A percentile compares a stretch with the other conserved stretches of the same genome.
These are phyloP conservation scores for Brachylomia viminalis DNA, from an alignment of 2,888 invertebrate species.

Conservation along the genomic window DNA sequence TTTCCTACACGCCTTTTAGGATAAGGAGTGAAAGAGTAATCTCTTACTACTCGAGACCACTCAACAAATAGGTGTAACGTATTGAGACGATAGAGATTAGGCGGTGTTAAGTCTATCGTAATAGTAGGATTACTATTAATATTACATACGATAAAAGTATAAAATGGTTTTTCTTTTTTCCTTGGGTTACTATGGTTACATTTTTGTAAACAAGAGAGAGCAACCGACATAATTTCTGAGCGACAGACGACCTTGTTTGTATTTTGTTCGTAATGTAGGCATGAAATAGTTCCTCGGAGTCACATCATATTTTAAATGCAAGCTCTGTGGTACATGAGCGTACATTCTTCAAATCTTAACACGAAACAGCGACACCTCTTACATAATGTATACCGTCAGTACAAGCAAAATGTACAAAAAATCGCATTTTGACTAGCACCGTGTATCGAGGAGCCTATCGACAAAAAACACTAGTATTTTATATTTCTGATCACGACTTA, in stretches of 20 bases:
- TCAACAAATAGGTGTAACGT: constrained; percentile 40
- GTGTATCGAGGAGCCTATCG: constrained; percentile 83
- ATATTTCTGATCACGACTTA: constrained; percentile 90
- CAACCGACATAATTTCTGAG: neutral
- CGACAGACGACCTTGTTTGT: neutral
- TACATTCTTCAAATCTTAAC: constrained; percentile 54
- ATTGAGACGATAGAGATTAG: constrained; percentile 38
- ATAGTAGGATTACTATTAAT: constrained; percentile 10
- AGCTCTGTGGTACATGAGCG: constrained; percentile 15
- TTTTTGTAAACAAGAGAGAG: neutral
- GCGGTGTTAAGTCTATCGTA: constrained; percentile 21
- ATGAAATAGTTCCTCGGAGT: neutral
- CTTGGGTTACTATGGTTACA: too few relatives aligned
- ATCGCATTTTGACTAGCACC: constrained; percentile 66
- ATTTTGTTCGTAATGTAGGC: constrained; percentile 10
- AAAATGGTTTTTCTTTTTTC: neutral
- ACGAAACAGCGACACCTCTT: constrained; percentile 50
- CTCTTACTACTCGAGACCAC: neutral
- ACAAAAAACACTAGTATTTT: constrained; percentile 86
- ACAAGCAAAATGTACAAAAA: constrained; percentile 64
- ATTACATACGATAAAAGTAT: neutral
- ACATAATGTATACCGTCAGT: constrained; percentile 62
- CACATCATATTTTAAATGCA: constrained; percentile 46
- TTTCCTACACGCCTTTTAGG: neutral
- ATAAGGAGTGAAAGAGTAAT: constrained; percentile 29